Evolutionary conservation across 2,888 invertebrate genomes (phyloP).

Genomic region (Ceriagrion tenellum): DNA sequence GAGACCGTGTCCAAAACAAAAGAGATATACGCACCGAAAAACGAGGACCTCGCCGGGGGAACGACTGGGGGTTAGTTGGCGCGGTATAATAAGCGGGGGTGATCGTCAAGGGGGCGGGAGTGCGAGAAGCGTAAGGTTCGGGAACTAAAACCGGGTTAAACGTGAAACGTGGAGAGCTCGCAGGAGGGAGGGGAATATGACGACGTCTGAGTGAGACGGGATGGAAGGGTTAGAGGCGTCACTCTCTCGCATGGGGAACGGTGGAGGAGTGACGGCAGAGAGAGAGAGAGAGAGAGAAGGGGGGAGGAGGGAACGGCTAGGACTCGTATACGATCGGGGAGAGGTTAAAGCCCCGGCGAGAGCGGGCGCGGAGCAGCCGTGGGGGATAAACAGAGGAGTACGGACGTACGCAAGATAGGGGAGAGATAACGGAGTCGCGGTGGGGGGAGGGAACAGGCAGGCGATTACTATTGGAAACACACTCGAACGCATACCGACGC

Average conservation of each 20-base stretch:
- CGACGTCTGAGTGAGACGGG: too few relatives aligned
- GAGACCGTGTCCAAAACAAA: not conserved
- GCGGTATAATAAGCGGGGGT: not conserved
- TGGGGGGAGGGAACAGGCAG: not conserved
- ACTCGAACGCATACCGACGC: not conserved
- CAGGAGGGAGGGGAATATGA: not conserved
- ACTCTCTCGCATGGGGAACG: not conserved
- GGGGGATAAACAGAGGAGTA: not conserved
- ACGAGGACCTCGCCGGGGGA: not conserved
- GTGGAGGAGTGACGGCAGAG: not conserved
- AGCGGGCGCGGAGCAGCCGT: not conserved
- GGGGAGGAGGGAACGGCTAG: not conserved
- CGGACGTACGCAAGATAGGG: constrained; percentile 38
- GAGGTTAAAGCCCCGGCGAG: not conserved
- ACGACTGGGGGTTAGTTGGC: not conserved
- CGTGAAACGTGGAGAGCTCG: not conserved
- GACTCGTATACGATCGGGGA: not conserved
- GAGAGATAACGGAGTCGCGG: not conserved
- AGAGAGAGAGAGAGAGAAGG: too few relatives aligned
- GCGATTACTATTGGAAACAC: constrained; percentile 25
- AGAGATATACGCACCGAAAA: too few relatives aligned
- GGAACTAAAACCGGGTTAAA: not conserved
- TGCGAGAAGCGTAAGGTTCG: not conserved
- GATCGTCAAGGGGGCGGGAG: not conserved
- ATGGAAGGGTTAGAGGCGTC: not conserved